A percentile compares a stretch with the other conserved stretches of the same genome.
phyloP scores from a whole-genome alignment of 1,140 invertebrate genomes.

The Drosophila sp. region DNA sequence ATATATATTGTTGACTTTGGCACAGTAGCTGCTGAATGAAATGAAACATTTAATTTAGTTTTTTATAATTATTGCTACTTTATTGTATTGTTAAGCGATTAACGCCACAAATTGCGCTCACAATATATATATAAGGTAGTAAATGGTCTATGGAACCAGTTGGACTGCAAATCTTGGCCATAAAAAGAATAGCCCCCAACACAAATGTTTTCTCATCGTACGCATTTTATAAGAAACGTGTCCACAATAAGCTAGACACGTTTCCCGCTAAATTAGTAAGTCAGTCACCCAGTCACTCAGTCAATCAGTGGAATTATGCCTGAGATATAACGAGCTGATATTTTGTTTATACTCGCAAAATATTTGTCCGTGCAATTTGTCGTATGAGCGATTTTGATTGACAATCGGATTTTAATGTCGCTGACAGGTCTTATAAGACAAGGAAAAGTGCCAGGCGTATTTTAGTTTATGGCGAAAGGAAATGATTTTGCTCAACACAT shows the following conservation, averaged over 20 bases:
- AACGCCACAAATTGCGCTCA: conserved; percentile 57
- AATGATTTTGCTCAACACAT: conserved; percentile 24
- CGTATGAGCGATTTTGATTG: conserved; percentile 63
- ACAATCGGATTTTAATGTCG: conserved; percentile 75
- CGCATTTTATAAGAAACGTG: conserved; percentile 39
- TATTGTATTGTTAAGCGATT: conserved; percentile 84
- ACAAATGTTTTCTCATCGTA: conserved; percentile 3
- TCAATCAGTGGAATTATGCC: conserved; percentile 48
- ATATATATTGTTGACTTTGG: conserved; percentile 20
- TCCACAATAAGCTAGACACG: conserved; percentile 44
- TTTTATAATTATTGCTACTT: conserved; percentile 84
- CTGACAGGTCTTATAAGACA: conserved; percentile 33
- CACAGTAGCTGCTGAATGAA: conserved; percentile 1
- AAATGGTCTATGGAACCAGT: conserved; percentile 10
- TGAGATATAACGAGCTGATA: conserved; percentile 38
- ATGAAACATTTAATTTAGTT: conserved; percentile 75
- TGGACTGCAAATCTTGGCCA: conserved; percentile 75
- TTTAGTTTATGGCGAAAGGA: conserved; percentile 50
- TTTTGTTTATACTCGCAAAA: conserved; percentile 36
- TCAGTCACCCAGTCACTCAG: conserved; percentile 32
- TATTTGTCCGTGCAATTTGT: conserved; percentile 22
- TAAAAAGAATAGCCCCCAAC: conserved; percentile 62
- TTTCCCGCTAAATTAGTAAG: conserved; percentile 27
- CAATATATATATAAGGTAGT: conserved; percentile 24
- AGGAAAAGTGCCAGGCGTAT: conserved; percentile 4